Evolutionary conservation across 2,888 invertebrate species (phyloP).

Genomic region (Leucoma salicis): DNA sequence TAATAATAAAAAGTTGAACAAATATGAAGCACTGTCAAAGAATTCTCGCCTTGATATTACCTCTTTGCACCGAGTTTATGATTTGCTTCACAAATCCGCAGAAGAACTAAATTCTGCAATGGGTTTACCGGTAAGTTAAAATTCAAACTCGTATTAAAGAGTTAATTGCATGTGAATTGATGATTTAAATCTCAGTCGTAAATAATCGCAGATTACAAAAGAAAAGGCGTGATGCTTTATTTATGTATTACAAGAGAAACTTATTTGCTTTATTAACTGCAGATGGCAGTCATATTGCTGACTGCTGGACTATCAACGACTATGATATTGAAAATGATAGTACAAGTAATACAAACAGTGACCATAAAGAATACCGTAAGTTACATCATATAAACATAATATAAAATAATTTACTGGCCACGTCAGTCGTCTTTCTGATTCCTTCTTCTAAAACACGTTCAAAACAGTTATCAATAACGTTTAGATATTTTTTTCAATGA

Average conservation of each 20-base stretch:
- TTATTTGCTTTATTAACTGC: constrained; percentile 22
- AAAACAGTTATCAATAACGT: too few relatives aligned
- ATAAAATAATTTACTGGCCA: too few relatives aligned
- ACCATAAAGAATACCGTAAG: constrained; percentile 34
- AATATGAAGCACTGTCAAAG: constrained; percentile 46
- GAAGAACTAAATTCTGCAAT: constrained; percentile 57
- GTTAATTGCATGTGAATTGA: background rate
- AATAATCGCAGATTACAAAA: background rate
- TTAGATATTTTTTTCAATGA: too few relatives aligned
- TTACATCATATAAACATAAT: constrained; percentile 1
- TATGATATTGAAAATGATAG: constrained; percentile 50
- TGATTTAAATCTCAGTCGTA: background rate
- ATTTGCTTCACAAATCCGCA: constrained; percentile 55
- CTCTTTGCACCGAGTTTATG: constrained; percentile 55
- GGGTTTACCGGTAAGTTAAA: constrained; percentile 52
- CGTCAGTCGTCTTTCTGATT: too few relatives aligned
- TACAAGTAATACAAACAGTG: constrained; percentile 42
- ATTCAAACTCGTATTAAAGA: background rate
- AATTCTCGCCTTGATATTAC: constrained; percentile 47
- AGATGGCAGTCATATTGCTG: constrained; percentile 56
- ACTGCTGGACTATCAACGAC: constrained; percentile 57
- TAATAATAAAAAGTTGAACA: constrained; percentile 23
- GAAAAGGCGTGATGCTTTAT: too few relatives aligned
- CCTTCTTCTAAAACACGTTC: too few relatives aligned
- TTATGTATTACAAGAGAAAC: too few relatives aligned